phyloP scores from a whole-genome alignment of 2,113 vertebrate species.

The Grammomys dolichurus region DNA sequence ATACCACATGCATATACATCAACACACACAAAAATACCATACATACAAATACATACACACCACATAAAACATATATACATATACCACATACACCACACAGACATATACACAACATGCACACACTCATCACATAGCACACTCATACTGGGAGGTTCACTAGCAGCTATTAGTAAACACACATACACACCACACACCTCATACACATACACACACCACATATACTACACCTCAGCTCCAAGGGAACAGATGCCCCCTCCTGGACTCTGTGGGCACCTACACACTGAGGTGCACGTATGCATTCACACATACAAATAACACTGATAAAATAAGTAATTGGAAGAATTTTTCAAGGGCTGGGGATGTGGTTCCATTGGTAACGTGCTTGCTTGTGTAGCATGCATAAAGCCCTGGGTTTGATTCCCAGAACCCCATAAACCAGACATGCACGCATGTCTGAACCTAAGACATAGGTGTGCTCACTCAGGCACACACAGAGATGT shows the following conservation, averaged over 20 bases:
- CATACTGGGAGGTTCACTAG: background rate
- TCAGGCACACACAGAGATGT: background rate
- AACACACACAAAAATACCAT: background rate
- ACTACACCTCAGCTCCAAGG: background rate
- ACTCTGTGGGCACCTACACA: background rate
- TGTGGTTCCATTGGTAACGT: too few relatives aligned
- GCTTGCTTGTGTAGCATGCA: background rate
- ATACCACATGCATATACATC: too few relatives aligned
- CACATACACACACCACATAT: too few relatives aligned
- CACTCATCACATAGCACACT: background rate
- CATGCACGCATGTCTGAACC: background rate
- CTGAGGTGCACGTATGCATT: too few relatives aligned
- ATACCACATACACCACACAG: background rate
- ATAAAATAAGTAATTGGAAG: background rate
- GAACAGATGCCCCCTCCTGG: too few relatives aligned
- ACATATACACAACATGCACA: background rate
- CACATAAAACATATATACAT: background rate
- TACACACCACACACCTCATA: background rate
- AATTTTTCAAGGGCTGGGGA: background rate
- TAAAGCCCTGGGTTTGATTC: background rate
- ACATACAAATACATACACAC: background rate
- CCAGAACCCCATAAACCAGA: background rate
- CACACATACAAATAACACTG: background rate
- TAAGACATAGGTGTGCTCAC: rapidly evolving
- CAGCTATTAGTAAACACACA: background rate